phyloP scores from a whole-genome alignment of 1,140 invertebrate species.

The Ptiloglossa arizonensis region DNA sequence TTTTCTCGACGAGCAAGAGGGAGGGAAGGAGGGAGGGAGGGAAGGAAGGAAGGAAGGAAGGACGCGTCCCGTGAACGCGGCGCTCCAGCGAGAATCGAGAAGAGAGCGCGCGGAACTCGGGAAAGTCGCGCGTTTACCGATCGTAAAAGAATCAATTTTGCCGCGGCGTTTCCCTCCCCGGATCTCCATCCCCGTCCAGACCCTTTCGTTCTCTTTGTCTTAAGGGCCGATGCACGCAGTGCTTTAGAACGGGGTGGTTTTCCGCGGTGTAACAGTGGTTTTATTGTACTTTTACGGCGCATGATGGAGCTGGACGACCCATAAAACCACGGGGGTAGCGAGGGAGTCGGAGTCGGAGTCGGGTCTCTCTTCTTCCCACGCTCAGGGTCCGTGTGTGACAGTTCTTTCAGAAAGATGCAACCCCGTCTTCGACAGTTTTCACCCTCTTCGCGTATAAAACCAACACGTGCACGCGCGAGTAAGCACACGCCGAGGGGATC shows the following conservation, averaged over 20 bases:
- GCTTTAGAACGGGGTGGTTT: slow-evolving; percentile 68
- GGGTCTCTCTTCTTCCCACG: not conserved
- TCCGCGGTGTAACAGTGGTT: slow-evolving; percentile 74
- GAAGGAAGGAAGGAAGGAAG: no score
- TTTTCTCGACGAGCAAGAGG: not conserved
- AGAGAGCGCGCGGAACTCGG: not conserved
- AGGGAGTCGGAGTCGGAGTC: slow-evolving; percentile 61
- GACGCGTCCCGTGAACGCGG: no score
- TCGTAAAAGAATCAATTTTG: slow-evolving; percentile 80
- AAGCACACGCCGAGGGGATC: slow-evolving; percentile 7
- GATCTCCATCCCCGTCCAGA: slow-evolving; percentile 7
- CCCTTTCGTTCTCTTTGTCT: slow-evolving; percentile 42
- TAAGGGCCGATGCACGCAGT: slow-evolving; percentile 68
- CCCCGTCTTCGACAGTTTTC: slow-evolving; percentile 57
- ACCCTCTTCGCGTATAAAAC: slow-evolving; percentile 35
- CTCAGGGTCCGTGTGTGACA: slow-evolving; percentile 14
- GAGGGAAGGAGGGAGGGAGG: no score
- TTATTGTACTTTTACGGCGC: slow-evolving; percentile 79
- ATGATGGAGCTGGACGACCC: slow-evolving; percentile 79
- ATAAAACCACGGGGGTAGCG: slow-evolving; percentile 72
- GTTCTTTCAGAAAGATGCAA: slow-evolving; percentile 45
- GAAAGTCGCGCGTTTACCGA: slow-evolving; percentile 66
- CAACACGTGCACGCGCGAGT: slow-evolving; percentile 22
- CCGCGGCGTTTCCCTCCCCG: slow-evolving; percentile 39
- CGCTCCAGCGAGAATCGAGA: not conserved